phyloP scores from a whole-genome alignment of 2,888 invertebrate genomes.

The Eugnorisma glareosa region DNA sequence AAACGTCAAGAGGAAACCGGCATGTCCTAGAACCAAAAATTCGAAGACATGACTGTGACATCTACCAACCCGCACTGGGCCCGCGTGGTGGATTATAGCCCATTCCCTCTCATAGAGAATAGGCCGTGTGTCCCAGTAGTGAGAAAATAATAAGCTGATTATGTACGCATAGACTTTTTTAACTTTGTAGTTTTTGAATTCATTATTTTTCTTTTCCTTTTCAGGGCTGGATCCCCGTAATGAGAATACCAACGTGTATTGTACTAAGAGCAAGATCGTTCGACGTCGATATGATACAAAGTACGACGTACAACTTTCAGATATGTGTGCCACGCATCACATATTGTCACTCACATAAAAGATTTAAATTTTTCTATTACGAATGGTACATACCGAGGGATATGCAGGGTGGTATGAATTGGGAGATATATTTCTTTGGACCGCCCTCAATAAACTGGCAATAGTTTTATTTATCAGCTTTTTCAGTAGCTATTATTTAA shows the following conservation, averaged over 20 bases:
- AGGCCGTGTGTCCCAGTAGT: no score
- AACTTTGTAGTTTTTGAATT: background rate
- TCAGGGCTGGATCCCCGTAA: slow-evolving; percentile 79
- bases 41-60: no score
- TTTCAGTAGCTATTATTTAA: background rate
- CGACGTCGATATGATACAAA: slow-evolving; percentile 71
- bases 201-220: slow-evolving; percentile 44
- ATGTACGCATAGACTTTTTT: background rate
- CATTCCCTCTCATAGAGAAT: no score
- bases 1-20: no score
- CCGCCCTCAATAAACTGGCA: background rate
- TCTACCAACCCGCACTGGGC: no score
- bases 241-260: slow-evolving; percentile 81
- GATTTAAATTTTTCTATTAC: slow-evolving; percentile 76
- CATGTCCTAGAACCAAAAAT: no score
- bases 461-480: slow-evolving; percentile 2
- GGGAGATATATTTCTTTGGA: slow-evolving; percentile 53
- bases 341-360: slow-evolving; percentile 71
- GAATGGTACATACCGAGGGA: slow-evolving; percentile 78
- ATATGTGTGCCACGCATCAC: slow-evolving; percentile 80
- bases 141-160: no score
- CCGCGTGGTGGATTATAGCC: no score
- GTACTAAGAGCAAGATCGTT: slow-evolving; percentile 71
- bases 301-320: slow-evolving; percentile 78
- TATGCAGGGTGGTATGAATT: slow-evolving; percentile 68